Evolutionary conservation across 2,113 vertebrate species (phyloP).

Genomic region (Calonectris borealis): DNA sequence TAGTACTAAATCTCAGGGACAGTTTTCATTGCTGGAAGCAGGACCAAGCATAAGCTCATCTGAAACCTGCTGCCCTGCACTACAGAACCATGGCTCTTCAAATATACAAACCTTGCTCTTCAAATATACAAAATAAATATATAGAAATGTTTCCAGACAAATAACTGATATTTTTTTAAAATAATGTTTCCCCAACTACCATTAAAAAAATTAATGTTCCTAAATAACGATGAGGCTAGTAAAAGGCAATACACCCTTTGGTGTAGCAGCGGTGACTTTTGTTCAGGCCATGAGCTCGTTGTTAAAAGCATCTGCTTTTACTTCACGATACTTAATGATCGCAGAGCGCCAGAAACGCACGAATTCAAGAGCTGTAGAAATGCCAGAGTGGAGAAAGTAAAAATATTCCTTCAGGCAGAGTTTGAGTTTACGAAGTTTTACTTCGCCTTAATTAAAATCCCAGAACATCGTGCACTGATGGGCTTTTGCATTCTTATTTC

Average conservation of each 20-base stretch:
- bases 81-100: neutral
- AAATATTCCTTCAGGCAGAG: neutral
- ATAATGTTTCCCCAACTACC: neutral
- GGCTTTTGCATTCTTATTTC: neutral
- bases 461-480: rapidly evolving
- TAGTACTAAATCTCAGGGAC: neutral
- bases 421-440: neutral
- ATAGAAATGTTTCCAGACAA: neutral
- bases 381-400: neutral
- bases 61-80: neutral
- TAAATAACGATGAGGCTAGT: neutral
- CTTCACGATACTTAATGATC: neutral
- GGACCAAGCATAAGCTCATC: neutral
- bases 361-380: neutral
- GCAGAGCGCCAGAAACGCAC: neutral
- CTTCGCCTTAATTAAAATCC: neutral
- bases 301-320: neutral
- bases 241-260: neutral
- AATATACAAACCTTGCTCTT: neutral
- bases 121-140: neutral
- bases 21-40: neutral
- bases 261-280: neutral
- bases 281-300: neutral
- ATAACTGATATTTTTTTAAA: neutral
- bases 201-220: neutral